phyloP scores from a whole-genome alignment of 2,113 vertebrate species.

The Charadrius vociferus region DNA sequence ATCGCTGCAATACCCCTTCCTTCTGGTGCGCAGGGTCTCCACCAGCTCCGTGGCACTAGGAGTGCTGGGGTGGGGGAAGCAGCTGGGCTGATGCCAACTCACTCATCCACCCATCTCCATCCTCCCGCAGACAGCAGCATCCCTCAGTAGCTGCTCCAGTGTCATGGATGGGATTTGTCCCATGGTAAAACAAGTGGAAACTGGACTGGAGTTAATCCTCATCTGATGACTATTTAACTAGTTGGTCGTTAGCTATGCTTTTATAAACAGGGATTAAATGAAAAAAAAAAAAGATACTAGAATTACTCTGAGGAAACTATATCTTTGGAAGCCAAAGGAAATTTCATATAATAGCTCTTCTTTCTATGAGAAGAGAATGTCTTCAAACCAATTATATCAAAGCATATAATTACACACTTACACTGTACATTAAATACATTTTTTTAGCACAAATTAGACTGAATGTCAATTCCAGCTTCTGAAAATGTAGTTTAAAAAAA shows the following conservation, averaged over 20 bases:
- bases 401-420: conserved; percentile 62
- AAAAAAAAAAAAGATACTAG: background rate
- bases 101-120: background rate
- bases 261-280: background rate
- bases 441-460: conserved; percentile 42
- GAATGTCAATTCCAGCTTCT: conserved; percentile 55
- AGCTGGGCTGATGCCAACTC: background rate
- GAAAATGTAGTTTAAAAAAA: conserved; percentile 24
- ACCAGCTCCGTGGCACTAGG: background rate
- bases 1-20: background rate
- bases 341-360: background rate
- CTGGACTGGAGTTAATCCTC: background rate
- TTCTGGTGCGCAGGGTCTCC: background rate
- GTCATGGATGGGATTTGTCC: background rate
- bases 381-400: conserved; percentile 66
- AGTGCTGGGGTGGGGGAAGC: background rate
- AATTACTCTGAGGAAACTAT: conserved; percentile 31
- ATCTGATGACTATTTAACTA: background rate
- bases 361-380: conserved; percentile 32
- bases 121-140: background rate
- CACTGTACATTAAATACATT: conserved; percentile 52
- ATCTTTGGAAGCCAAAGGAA: conserved; percentile 60
- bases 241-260: background rate
- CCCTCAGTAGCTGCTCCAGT: background rate
- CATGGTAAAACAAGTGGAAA: background rate